Conservation (phyloP, 2,888 invertebrate genomes). For the Caenorhabditis becei region DNA sequence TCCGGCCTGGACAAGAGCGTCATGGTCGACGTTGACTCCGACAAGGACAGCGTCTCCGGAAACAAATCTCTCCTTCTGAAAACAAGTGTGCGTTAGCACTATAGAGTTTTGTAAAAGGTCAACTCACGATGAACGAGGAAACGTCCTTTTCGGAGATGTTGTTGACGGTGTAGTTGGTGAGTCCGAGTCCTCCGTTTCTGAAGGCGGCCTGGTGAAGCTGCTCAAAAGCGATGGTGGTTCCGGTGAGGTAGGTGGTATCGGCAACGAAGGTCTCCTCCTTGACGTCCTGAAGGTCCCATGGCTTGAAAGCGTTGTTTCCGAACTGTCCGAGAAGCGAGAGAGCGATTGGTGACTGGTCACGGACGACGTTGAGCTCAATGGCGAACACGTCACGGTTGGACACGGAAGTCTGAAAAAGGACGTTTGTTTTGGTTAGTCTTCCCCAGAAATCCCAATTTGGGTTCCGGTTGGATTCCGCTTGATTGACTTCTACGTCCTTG, state of each 20-base stretch:
- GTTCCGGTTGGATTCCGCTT: neutral
- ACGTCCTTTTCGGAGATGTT: constrained; percentile 58
- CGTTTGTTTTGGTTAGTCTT: no score
- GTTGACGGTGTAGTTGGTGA: constrained; percentile 82
- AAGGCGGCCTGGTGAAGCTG: constrained; percentile 93
- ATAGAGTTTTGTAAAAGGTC: neutral
- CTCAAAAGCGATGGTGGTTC: constrained; percentile 85
- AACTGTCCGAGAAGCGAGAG: constrained; percentile 82
- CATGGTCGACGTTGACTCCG: constrained; percentile 88
- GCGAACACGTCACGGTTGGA: constrained; percentile 76
- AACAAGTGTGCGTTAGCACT: neutral
- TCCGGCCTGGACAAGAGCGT: constrained; percentile 85
- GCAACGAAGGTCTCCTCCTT: constrained; percentile 60
- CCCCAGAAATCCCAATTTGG: no score
- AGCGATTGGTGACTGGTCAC: constrained; percentile 73
- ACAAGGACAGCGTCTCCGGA: constrained; percentile 87
- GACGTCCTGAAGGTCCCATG: constrained; percentile 91
- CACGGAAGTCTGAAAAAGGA: constrained; percentile 61
- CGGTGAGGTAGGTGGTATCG: constrained; percentile 65
- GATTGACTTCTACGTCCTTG: neutral
- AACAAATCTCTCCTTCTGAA: constrained; percentile 59
- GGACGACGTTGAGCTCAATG: constrained; percentile 67
- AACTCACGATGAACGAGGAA: constrained; percentile 60
- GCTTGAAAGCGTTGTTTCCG: constrained; percentile 89
- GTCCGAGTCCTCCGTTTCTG: constrained; percentile 87